Evolutionary conservation across 2,888 invertebrate species (phyloP), one percentile per base, ranked within the genome.

Genomic region (Platycheirus albimanus): DNA sequence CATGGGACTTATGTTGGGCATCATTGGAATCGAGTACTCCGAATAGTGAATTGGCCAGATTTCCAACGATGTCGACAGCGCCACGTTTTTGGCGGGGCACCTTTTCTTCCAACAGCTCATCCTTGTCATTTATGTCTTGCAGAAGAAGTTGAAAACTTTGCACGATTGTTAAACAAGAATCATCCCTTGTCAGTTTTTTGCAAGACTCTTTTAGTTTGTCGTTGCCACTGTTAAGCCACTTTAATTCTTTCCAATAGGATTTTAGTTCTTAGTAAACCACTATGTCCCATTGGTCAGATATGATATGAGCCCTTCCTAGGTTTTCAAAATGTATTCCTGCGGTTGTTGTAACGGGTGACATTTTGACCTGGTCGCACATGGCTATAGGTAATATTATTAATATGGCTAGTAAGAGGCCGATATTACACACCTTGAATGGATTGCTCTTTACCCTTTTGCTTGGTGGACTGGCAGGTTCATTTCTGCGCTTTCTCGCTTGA

Each of bases 21-120:
- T 81, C 78, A 6, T 80, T 41, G 3, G 56, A 56, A 54, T 85
- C 78, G 11, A 84, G 28, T 3, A 84, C 84, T 3, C 75, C 78
- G 47, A 84, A 81, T 8, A 81, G 52, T 66, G 72, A 45, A 17
- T 47, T 61, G 1, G 75, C 75, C n/a, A 84, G 19, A 49, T 72
- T 80, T 41, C 72, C 76, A 17, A 75, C 41, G 20, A 72, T 28
- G 33, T 71, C 30, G 3, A 78, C 19, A 15, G 71, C 58, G 15
- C 54, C 64, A 51, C 63, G 47, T 10, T 43, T 74, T 8, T 3
- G 17, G 10, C 43, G 43, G 8, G 8, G 0, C 3, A 43, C 10
- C 3, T 15, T 43, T 43, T 43, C 43, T 43, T 43, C 10, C 0
- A 43, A 10, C 8, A 43, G 10, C 17, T 10, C 19, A 43, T 19